Conservation (phyloP, 2,113 vertebrate genomes). For the Tylochromis polylepis region DNA sequence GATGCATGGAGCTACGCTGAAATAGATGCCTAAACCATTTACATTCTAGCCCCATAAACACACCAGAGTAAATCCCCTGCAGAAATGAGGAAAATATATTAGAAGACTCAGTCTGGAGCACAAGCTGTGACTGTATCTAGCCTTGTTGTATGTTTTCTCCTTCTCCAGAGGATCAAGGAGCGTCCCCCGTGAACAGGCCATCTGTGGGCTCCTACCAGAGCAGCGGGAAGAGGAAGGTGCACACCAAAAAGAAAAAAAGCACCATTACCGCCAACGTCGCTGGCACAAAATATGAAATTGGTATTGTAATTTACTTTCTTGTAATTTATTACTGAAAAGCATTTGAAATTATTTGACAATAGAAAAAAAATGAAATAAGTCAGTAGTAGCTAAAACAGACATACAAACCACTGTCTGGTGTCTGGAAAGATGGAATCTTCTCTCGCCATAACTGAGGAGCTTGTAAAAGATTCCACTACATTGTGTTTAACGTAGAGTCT, state of each 20-base stretch:
- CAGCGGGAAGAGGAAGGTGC: conserved; percentile 85
- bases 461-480: not conserved
- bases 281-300: conserved; percentile 97
- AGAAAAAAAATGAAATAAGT: not conserved
- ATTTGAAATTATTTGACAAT: not conserved
- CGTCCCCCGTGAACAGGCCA: conserved; percentile 78
- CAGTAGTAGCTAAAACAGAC: not conserved
- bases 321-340: not conserved
- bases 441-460: not conserved
- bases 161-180: conserved; percentile 82
- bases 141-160: conserved; percentile 32
- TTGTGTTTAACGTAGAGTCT: not conserved
- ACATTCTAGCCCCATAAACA: conserved; percentile 25
- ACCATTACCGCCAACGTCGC: conserved; percentile 86
- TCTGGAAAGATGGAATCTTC: not conserved
- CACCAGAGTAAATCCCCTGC: conserved; percentile 22
- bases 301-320: conserved; percentile 61
- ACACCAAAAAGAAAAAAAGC: conserved; percentile 90
- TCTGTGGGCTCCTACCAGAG: conserved; percentile 81
- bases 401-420: not conserved
- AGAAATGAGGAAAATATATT: conserved; percentile 25
- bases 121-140: conserved; percentile 42
- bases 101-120: not conserved
- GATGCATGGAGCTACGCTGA: conserved; percentile 1
- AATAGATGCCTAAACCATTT: conserved; percentile 27